phyloP scores from a whole-genome alignment of 2,113 vertebrate species.

The Phodopus roborovskii region DNA sequence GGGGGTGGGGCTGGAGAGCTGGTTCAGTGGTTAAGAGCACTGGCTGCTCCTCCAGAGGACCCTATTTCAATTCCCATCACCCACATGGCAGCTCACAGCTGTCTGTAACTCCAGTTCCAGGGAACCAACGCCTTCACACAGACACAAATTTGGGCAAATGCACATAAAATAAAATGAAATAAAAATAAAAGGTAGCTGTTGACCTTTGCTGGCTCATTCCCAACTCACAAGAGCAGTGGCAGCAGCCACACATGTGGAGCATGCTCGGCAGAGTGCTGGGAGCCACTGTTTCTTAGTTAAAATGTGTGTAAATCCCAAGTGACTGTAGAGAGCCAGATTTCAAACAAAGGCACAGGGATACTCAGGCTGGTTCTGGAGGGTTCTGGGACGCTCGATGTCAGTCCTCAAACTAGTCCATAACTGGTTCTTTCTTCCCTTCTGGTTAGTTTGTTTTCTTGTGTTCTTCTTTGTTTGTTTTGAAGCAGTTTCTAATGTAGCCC shows the following conservation, averaged over 20 bases:
- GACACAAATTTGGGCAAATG: too few species aligned
- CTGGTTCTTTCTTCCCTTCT: background rate
- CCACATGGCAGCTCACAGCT: too few species aligned
- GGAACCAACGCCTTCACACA: too few species aligned
- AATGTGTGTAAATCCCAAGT: accelerated
- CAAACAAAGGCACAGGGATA: accelerated
- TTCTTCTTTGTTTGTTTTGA: background rate
- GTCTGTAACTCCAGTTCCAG: too few species aligned
- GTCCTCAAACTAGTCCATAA: too few species aligned
- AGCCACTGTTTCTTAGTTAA: background rate
- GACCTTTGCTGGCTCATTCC: background rate
- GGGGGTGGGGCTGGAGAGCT: too few species aligned
- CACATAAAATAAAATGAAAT: too few species aligned
- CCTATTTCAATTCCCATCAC: too few species aligned
- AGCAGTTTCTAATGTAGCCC: background rate
- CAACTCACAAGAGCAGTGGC: background rate
- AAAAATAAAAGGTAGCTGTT: background rate
- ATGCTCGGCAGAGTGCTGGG: background rate
- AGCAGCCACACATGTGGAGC: background rate
- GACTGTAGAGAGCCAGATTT: background rate
- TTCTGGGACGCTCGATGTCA: background rate
- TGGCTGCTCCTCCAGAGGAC: too few species aligned
- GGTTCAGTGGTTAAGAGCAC: too few species aligned
- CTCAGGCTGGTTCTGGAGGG: background rate
- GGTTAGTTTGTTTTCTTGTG: background rate